Evolutionary conservation across 1,140 invertebrate species (phyloP).

Genomic region (Diabrotica undecimpunctata): DNA sequence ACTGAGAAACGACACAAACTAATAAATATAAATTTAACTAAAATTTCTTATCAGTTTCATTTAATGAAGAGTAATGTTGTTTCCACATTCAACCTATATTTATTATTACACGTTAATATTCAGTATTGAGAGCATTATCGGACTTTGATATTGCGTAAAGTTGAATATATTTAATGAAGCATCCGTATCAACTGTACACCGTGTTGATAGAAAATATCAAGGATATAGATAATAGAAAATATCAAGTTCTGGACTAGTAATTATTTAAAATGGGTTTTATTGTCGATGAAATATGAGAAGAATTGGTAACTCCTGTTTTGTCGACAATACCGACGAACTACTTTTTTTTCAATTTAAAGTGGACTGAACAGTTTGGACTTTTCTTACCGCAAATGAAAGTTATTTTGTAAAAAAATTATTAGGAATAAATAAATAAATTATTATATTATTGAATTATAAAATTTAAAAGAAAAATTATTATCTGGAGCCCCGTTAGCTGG

Average conservation of each 20-base stretch:
- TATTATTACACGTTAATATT: constrained; percentile 19
- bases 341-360: too few species aligned
- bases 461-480: too few species aligned
- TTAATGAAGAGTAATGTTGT: constrained; percentile 21
- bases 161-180: constrained; percentile 6
- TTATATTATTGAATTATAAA: too few species aligned
- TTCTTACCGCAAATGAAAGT: too few species aligned
- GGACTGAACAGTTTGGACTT: too few species aligned
- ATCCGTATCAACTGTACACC: constrained; percentile 1
- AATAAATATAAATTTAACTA: constrained; percentile 21
- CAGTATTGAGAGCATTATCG: constrained; percentile 15
- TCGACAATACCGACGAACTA: too few species aligned
- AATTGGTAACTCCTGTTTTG: neutral
- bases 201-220: constrained; percentile 8
- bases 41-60: constrained; percentile 16
- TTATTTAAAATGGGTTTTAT: neutral
- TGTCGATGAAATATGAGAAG: neutral
- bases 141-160: constrained; percentile 9
- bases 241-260: constrained; percentile 4
- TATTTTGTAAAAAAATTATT: too few species aligned
- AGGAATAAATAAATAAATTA: too few species aligned
- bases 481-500: too few species aligned
- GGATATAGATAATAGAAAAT: constrained; percentile 11
- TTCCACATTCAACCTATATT: constrained; percentile 16
- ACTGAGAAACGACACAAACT: constrained; percentile 13